Base-by-base conservation (phyloP, 2,797 vertebrate genomes). In the Peromyscus melanophrys region DNA sequence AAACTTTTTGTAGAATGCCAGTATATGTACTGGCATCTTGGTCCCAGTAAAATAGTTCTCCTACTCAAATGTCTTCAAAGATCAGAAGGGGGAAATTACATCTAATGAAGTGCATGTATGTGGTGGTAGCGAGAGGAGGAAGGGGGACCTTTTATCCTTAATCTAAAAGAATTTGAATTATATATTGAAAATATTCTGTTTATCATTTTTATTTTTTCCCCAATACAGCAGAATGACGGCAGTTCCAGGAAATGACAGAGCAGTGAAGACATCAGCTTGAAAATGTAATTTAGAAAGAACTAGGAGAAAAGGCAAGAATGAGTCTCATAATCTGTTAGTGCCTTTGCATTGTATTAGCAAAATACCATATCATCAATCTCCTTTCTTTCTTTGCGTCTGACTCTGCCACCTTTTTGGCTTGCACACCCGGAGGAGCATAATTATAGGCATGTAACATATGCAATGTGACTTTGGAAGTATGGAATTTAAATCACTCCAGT, bases 311-410 rank as follows among this genome's bases (percentile, higher is more conserved):
- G 96, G 97, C 97, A 96, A 95, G 91, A 96, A 97, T 85, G 98
- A 98, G 97, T 86, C 77, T 98, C 96, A 98, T 88, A 97, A 98
- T 98, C 97, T 98, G 86, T 98, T 98, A 98, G 97, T 97, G 97
- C 97, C 98, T 98, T 61, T 93, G 97, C 98, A 98, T 57, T 97
- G 98, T 92, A 98, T 97, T 98, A 98, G 93, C 98, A 98, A 98
- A 98, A 94, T 97, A 96, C 34, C 63, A 97, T 93, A 71, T 96
- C 98, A 99, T 99, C 99, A 98, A 99, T 99, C 98, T 98, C 98
- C 96, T 96, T 40, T 96, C 90, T 90, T 96, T 92, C 96, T 78
- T 95, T 97, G 97, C 97, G 97, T 98, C 98, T 98, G 96, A 92
- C 96, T 98, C 97, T 97, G 97, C 98, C 98, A 98, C 98, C 98